These are phyloP conservation scores for Gambusia affinis DNA, from an alignment of 2,113 vertebrate species.

Conservation along the genomic window DNA sequence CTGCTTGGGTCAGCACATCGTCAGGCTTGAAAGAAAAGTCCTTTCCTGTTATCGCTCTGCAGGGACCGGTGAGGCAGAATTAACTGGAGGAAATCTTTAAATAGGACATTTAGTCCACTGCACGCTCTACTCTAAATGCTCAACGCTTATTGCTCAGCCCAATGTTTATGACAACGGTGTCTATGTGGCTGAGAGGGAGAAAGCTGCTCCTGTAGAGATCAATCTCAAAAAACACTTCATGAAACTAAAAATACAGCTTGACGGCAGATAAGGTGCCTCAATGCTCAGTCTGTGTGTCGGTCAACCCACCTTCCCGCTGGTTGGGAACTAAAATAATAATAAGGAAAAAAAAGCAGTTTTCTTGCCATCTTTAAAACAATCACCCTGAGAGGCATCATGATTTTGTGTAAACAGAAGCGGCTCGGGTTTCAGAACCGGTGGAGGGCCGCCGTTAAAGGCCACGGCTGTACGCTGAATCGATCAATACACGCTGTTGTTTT, in stretches of 20 bases:
- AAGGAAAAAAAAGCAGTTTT: not conserved
- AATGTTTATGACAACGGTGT: not conserved
- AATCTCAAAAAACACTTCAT: slow-evolving; percentile 5
- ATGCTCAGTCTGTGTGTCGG: not conserved
- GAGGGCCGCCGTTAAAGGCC: not conserved
- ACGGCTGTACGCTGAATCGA: slow-evolving; percentile 1
- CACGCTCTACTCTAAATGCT: not conserved
- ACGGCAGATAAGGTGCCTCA: not conserved
- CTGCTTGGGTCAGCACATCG: slow-evolving; percentile 43
- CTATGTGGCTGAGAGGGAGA: not conserved
- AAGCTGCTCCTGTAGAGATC: not conserved
- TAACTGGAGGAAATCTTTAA: slow-evolving; percentile 8
- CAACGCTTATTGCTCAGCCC: not conserved
- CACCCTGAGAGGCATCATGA: not conserved
- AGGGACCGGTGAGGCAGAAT: slow-evolving; percentile 28
- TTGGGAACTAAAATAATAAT: not conserved
- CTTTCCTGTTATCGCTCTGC: slow-evolving; percentile 29
- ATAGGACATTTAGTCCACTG: slow-evolving; percentile 24
- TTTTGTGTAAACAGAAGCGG: not conserved
- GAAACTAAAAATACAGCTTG: slow-evolving; percentile 9
- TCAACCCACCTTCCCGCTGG: not conserved
- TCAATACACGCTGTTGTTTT: not conserved
- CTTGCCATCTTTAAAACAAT: slow-evolving; percentile 2
- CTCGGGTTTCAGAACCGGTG: not conserved
- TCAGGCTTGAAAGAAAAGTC: slow-evolving; percentile 19